These are phyloP conservation scores for Leuciscus waleckii DNA, from an alignment of 2,797 vertebrate genomes.

Conservation along the genomic window DNA sequence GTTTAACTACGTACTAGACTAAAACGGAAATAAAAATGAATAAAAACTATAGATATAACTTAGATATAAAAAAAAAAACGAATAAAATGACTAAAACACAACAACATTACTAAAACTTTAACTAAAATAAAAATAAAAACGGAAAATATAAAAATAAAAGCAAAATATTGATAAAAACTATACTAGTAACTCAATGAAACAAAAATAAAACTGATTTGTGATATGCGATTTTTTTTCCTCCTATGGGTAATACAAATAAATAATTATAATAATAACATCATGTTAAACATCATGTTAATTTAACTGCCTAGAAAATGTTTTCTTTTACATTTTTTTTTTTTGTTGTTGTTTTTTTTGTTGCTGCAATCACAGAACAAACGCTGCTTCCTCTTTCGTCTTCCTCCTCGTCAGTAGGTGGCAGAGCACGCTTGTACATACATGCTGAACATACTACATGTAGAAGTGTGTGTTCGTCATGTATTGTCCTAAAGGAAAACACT, in stretches of 20 bases:
- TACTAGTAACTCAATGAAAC: not conserved
- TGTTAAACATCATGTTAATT: not conserved
- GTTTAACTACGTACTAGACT: not conserved
- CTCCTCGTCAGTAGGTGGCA: conserved; percentile 35
- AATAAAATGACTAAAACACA: not conserved
- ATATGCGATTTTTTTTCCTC: too few species aligned
- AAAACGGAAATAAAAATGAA: not conserved
- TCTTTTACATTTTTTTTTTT: too few species aligned
- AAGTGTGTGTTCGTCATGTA: conserved; percentile 22
- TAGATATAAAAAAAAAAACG: not conserved
- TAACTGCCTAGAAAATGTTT: not conserved
- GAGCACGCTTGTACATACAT: not conserved
- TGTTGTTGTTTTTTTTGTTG: not conserved
- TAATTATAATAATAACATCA: not conserved
- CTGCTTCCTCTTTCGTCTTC: not conserved
- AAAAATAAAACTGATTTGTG: not conserved
- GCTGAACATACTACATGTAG: not conserved
- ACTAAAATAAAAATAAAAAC: not conserved
- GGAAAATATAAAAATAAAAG: not conserved
- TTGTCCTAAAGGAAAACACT: conserved; percentile 42
- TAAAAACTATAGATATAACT: not conserved
- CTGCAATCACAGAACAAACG: not conserved
- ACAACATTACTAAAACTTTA: not conserved
- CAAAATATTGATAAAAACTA: not conserved
- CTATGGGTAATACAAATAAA: not conserved